Base-by-base conservation (phyloP, 2,113 vertebrate species). In the Oophaga pumilio region DNA sequence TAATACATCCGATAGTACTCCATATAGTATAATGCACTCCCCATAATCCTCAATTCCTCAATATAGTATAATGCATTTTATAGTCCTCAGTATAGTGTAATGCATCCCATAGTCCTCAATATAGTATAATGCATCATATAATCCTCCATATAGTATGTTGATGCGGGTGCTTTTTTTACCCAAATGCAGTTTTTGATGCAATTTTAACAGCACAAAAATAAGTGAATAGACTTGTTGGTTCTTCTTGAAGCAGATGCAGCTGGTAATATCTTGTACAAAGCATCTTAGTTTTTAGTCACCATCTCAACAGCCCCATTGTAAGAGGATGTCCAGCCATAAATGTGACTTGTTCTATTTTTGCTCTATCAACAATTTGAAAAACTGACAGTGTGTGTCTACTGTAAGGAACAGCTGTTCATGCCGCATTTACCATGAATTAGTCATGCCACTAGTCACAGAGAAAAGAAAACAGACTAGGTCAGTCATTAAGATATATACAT, bases 361-460 rank as follows among this genome's bases (percentile, higher is more conserved):
- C 20, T 53, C 76, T 26, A 22, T 52, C 20, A 77, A 56, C 50
- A 56, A 20, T 56, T 56, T 77, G 76, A 77, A 24, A 24, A 77
- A 24, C 49, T 22, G 50, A 5, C 76, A 57, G 15, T 28, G 24
- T 57, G 53, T 79, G 24, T 79, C 53, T 79, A 28, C n/a, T 56
- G 53, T 79, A 79, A 77, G 76, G 76, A 77, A 57, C 76, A 79
- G 76, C 53, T 79, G 53, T 79, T 26, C 24, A 24, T 17, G 76
- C 53, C 22, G 76, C 10, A 24, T 18, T 79, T 52, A 56, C 24
- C 50, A 79, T 79, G 53, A 56, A 56, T 79, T 79, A 79, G 52
- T 59, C 28, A 79, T 57, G 53, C 71, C 24, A 79, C 76, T 28
- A 59, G 52, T 26, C 53, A 56, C 24, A 59, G 28, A 59, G 76